phyloP scores from a whole-genome alignment of 2,888 invertebrate genomes.

The Trissolcus japonicus region DNA sequence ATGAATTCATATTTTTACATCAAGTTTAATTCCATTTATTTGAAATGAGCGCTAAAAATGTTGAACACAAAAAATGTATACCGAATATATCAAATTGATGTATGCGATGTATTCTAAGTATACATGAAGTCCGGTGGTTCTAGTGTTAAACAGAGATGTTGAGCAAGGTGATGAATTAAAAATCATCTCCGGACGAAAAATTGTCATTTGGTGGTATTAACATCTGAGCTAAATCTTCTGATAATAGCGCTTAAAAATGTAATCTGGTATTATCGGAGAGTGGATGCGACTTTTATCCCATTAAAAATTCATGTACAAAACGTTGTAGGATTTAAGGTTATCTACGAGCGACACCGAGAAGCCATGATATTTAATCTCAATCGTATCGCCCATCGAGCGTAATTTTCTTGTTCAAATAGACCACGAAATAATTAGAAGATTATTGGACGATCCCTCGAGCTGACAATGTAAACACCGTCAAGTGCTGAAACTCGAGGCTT shows the following conservation, averaged over 20 bases:
- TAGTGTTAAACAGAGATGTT: no score
- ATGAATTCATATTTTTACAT: no score
- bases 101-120: no score
- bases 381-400: constrained; percentile 33
- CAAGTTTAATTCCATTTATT: no score
- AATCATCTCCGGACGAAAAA: background rate
- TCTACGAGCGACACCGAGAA: constrained; percentile 3
- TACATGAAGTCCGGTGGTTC: no score
- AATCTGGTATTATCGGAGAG: constrained; percentile 12
- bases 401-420: constrained; percentile 46
- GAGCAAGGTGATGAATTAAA: background rate
- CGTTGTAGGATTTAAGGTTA: constrained; percentile 32
- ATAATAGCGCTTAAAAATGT: constrained; percentile 5
- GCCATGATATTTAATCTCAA: constrained; percentile 36
- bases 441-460: constrained; percentile 47
- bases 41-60: no score
- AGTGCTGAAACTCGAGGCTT: constrained; percentile 51
- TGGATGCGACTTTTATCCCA: constrained; percentile 22
- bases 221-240: background rate
- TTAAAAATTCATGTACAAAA: constrained; percentile 21
- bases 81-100: no score
- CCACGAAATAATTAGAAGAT: constrained; percentile 54
- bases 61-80: no score
- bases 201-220: background rate
- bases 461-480: constrained; percentile 50